Evolutionary conservation across 2,888 invertebrate genomes (phyloP).

Genomic region (Cosmorhoe ocellata): DNA sequence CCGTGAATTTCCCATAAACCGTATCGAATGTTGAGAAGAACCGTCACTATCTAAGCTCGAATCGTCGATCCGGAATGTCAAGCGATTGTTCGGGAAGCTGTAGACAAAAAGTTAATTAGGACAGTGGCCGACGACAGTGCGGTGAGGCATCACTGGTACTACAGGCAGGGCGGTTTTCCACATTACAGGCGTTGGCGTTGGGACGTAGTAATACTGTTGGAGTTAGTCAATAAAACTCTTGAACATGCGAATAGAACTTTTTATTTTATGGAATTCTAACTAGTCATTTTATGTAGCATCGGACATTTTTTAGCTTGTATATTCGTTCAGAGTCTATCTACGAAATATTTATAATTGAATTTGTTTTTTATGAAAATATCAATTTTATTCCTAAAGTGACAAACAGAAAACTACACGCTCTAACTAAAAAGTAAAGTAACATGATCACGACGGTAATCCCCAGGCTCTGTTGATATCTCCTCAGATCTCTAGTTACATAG

Average conservation of each 20-base stretch:
- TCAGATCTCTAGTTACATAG: too few species aligned
- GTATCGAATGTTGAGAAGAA: constrained; percentile 37
- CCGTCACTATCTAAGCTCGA: constrained; percentile 41
- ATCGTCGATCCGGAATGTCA: constrained; percentile 53
- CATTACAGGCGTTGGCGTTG: constrained; percentile 15
- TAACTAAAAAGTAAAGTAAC: too few species aligned
- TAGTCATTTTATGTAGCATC: too few species aligned
- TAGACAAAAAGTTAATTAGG: constrained; percentile 79
- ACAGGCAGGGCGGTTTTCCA: constrained; percentile 24
- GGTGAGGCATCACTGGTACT: constrained; percentile 22
- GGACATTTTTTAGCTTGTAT: too few species aligned
- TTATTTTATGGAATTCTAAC: too few species aligned
- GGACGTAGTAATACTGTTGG: not conserved
- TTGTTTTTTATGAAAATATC: too few species aligned
- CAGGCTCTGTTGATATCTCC: too few species aligned
- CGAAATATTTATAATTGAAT: too few species aligned
- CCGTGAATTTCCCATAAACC: constrained; percentile 38
- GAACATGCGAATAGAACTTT: constrained; percentile 1
- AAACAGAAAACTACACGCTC: too few species aligned
- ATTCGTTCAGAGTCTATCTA: too few species aligned
- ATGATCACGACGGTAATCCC: too few species aligned
- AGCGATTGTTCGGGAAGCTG: constrained; percentile 55
- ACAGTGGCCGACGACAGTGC: constrained; percentile 56
- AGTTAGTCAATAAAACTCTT: constrained; percentile 2
- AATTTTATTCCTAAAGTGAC: too few species aligned